Percentiles rank a stretch among this genome's conserved stretches.
Conservation (phyloP, 2,888 invertebrate genomes). For the Pycnomerus fuliginosus region DNA sequence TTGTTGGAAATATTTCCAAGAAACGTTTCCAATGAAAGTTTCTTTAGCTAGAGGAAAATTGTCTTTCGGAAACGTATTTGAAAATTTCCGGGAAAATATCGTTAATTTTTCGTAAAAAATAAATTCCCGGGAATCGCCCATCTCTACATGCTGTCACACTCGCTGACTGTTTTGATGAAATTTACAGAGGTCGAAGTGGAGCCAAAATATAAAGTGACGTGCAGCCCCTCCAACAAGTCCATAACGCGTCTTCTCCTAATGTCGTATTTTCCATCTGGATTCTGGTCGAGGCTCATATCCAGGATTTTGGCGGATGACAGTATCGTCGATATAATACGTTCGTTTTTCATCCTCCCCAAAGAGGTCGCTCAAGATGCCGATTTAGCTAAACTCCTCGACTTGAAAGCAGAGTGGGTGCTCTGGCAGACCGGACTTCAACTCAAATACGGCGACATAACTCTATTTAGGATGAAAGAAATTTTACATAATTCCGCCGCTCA, state of each 20-base stretch:
- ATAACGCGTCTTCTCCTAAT: constrained; percentile 80
- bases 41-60: no score
- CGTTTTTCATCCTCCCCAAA: constrained; percentile 70
- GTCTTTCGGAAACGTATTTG: no score
- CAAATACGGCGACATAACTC: constrained; percentile 75
- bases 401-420: constrained; percentile 84
- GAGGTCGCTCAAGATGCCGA: constrained; percentile 66
- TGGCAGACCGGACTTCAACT: constrained; percentile 93
- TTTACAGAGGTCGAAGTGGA: constrained; percentile 33
- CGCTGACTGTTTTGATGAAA: constrained; percentile 1
- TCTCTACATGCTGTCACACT: no score
- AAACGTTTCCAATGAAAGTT: no score
- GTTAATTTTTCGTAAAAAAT: no score
- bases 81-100: no score
- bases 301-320: constrained; percentile 88
- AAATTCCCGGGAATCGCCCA: no score
- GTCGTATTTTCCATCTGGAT: constrained; percentile 97
- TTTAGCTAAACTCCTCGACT: constrained; percentile 63
- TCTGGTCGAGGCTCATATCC: constrained; percentile 94
- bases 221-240: constrained; percentile 59
- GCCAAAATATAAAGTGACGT: constrained; percentile 43
- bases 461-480: constrained; percentile 84
- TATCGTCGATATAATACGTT: constrained; percentile 74
- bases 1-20: no score
- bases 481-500: constrained; percentile 56